Conservation (phyloP, 2,797 vertebrate species). For the Rhodeus uyekii region DNA sequence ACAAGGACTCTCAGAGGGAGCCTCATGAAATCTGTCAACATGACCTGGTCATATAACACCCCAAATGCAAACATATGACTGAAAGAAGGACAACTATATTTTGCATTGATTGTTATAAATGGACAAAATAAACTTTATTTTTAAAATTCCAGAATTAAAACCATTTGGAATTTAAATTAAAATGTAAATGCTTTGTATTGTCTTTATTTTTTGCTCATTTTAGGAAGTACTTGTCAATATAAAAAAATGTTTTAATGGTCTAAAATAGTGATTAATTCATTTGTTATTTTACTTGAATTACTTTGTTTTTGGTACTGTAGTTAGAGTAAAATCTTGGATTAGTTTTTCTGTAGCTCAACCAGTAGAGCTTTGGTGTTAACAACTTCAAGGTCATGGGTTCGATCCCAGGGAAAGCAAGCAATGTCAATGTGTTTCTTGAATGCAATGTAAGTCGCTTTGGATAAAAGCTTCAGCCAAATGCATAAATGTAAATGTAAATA, state of each 20-base stretch:
- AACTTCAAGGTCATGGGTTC: no score
- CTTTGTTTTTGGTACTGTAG: not conserved
- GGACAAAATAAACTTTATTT: no score
- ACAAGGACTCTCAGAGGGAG: constrained; percentile 21
- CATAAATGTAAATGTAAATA: no score
- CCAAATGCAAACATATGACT: not conserved
- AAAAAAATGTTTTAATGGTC: not conserved
- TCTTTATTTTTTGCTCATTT: not conserved
- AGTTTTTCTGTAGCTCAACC: no score
- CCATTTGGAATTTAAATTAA: not conserved
- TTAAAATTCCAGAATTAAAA: not conserved
- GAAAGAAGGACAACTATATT: not conserved
- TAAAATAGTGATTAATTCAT: not conserved
- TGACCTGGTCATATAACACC: not conserved
- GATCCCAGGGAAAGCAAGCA: no score
- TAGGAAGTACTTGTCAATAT: not conserved
- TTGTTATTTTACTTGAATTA: not conserved
- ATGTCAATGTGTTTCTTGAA: no score
- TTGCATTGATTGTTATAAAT: no score
- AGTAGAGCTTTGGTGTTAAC: no score
- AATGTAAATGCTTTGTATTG: not conserved
- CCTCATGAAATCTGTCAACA: not conserved
- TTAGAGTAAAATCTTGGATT: constrained; percentile 1
- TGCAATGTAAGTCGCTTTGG: no score
- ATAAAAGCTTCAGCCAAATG: no score